Evolutionary conservation across 2,888 invertebrate genomes (phyloP).

Genomic region (Tinea semifulvella): DNA sequence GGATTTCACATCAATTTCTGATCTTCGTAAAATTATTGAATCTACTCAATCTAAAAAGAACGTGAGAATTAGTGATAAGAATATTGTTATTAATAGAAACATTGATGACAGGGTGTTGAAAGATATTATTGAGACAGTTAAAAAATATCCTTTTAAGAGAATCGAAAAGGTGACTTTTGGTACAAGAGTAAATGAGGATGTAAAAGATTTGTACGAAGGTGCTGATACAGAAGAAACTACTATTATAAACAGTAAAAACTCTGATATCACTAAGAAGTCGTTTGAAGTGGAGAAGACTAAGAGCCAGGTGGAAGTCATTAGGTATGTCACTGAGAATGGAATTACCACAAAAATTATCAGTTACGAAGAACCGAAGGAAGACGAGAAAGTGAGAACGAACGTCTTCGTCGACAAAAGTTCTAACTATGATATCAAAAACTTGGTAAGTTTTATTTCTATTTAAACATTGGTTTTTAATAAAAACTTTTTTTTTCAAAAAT

Average conservation of each 20-base stretch:
- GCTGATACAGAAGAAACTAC: slow-evolving; percentile 50
- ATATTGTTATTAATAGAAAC: slow-evolving; percentile 55
- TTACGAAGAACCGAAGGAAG: slow-evolving; percentile 60
- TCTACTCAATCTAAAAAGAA: slow-evolving; percentile 51
- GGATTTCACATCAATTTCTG: slow-evolving; percentile 59
- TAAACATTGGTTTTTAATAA: not conserved
- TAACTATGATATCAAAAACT: slow-evolving; percentile 57
- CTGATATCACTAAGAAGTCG: slow-evolving; percentile 49
- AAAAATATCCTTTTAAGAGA: slow-evolving; percentile 58
- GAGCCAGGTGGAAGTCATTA: slow-evolving; percentile 60
- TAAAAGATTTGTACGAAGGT: slow-evolving; percentile 63
- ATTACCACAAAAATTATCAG: slow-evolving; percentile 56
- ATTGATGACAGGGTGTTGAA: slow-evolving; percentile 54
- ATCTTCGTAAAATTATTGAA: slow-evolving; percentile 54
- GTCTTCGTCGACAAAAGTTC: slow-evolving; percentile 61
- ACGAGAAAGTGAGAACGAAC: slow-evolving; percentile 58
- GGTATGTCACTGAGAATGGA: slow-evolving; percentile 58
- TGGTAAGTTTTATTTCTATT: slow-evolving; percentile 38
- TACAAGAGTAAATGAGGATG: slow-evolving; percentile 66
- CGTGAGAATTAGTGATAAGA: slow-evolving; percentile 54
- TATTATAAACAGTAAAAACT: slow-evolving; percentile 39
- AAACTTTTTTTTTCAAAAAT: too few relatives aligned
- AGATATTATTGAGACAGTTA: slow-evolving; percentile 59
- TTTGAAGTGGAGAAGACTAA: slow-evolving; percentile 56
- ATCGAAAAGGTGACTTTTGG: slow-evolving; percentile 64